These are phyloP conservation scores for Cinara cedri DNA, from an alignment of 2,888 invertebrate genomes.

Conservation along the genomic window DNA sequence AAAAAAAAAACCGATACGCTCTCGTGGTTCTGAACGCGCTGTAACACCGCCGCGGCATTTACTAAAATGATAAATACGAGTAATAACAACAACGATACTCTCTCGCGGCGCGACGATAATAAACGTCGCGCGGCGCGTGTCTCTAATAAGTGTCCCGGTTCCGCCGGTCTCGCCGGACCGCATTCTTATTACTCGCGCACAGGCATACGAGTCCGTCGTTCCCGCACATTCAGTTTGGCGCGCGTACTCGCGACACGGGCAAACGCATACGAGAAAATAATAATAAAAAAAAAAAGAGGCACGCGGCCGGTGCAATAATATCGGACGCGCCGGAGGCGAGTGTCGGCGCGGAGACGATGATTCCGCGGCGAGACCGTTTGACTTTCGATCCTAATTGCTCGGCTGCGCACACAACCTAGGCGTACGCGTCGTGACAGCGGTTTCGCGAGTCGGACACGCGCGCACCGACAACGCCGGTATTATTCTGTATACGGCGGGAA, in stretches of 20 bases:
- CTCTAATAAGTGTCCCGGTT: conserved; percentile 42
- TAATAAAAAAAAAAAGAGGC: background rate
- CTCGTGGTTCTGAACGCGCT: too few species aligned
- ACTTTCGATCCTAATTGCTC: conserved; percentile 29
- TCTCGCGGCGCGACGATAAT: background rate
- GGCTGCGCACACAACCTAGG: too few species aligned
- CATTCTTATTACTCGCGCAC: conserved; percentile 24
- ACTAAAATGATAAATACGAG: too few species aligned
- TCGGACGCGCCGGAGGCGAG: background rate
- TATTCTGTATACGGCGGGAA: too few species aligned
- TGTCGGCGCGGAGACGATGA: background rate
- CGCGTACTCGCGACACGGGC: too few species aligned
- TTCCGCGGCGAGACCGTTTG: background rate
- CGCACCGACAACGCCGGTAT: too few species aligned
- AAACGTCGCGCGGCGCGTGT: background rate
- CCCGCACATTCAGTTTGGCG: too few species aligned
- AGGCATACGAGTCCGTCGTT: too few species aligned
- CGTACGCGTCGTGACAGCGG: background rate
- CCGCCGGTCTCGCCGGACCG: conserved; percentile 41
- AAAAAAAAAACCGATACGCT: too few species aligned
- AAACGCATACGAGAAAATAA: background rate
- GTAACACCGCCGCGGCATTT: too few species aligned
- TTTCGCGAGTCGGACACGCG: too few species aligned
- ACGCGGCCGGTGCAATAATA: background rate
- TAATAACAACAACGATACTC: too few species aligned